Percentiles rank a stretch among this genome's conserved stretches.
These are phyloP conservation scores for Catharus bicknelli DNA, from an alignment of 2,113 vertebrate species.

Conservation along the genomic window DNA sequence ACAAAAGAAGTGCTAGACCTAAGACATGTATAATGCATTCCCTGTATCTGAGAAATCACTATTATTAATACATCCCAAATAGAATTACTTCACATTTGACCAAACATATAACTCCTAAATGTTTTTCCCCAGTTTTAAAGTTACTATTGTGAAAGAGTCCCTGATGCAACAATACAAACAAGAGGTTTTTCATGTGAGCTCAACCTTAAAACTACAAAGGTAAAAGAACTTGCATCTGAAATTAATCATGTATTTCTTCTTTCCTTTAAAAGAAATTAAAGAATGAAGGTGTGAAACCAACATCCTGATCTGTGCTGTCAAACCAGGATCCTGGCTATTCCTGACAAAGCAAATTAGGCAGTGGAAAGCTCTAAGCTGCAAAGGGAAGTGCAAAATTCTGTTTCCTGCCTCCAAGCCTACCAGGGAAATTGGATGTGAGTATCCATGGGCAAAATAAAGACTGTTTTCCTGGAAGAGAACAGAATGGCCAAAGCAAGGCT, in stretches of 20 bases:
- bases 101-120: background rate
- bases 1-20: background rate
- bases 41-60: background rate
- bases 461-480: background rate
- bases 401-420: background rate
- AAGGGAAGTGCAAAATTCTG: background rate
- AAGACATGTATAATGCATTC: background rate
- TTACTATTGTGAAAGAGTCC: background rate
- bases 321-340: background rate
- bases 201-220: background rate
- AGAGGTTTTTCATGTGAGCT: background rate
- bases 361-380: background rate
- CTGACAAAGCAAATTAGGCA: background rate
- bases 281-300: background rate
- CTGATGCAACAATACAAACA: background rate
- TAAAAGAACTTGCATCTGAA: background rate
- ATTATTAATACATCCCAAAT: background rate
- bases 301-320: background rate
- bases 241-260: fast-evolving
- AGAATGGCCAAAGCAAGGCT: background rate
- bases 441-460: background rate
- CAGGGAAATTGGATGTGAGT: background rate
- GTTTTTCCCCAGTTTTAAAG: background rate
- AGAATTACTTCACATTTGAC: background rate
- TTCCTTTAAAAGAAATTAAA: background rate